Evolutionary conservation across 2,888 invertebrate genomes (phyloP).

Genomic region (Chrysotoxum bicinctum): DNA sequence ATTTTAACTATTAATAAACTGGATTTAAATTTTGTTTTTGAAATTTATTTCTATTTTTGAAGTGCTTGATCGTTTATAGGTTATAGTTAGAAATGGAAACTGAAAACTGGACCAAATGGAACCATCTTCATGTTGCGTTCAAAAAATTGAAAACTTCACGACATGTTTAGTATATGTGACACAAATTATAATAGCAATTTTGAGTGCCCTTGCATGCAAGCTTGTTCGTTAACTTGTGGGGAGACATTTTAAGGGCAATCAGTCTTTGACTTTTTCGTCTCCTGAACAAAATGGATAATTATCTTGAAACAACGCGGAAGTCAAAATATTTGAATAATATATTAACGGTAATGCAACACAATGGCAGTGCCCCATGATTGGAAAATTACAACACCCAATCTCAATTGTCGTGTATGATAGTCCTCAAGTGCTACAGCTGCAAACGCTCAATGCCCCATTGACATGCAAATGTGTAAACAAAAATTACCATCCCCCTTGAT

Average conservation of each 20-base stretch:
- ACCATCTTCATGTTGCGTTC: too few relatives aligned
- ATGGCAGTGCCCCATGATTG: not conserved
- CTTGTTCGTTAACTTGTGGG: too few relatives aligned
- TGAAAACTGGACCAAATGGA: too few relatives aligned
- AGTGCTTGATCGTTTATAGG: too few relatives aligned
- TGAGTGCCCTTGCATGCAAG: too few relatives aligned
- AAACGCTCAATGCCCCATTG: slow-evolving; percentile 24
- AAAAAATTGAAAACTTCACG: too few relatives aligned
- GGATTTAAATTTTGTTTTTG: too few relatives aligned
- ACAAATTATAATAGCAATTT: too few relatives aligned
- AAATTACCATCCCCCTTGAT: slow-evolving; percentile 31
- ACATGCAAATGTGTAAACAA: slow-evolving; percentile 44
- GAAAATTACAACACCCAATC: not conserved
- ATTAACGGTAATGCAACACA: not conserved
- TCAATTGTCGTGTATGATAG: not conserved
- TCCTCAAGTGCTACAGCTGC: not conserved
- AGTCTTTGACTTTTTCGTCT: not conserved
- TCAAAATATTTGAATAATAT: not conserved
- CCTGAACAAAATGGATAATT: not conserved
- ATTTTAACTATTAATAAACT: too few relatives aligned
- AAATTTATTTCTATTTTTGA: too few relatives aligned
- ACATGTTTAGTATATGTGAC: too few relatives aligned
- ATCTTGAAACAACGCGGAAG: not conserved
- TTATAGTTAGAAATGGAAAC: too few relatives aligned
- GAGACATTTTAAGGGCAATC: not conserved